phyloP scores from a whole-genome alignment of 2,113 vertebrate genomes.

The Psittacara wagleri region DNA sequence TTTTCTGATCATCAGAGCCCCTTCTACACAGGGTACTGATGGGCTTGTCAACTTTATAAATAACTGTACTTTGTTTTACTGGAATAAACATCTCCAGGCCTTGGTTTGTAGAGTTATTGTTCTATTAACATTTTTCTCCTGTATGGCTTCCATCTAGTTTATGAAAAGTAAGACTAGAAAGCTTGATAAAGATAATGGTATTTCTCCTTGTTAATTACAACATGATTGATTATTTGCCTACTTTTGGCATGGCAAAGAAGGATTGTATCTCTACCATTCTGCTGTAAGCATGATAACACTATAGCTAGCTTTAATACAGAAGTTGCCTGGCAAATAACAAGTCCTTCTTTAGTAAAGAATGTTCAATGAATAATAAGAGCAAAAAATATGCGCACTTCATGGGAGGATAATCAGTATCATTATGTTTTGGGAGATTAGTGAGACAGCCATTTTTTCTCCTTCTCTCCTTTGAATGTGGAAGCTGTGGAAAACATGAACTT shows the following conservation, averaged over 20 bases:
- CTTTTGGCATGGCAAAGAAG: not conserved
- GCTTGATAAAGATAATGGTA: not conserved
- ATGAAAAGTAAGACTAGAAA: not conserved
- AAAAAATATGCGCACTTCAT: not conserved
- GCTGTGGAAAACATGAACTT: not conserved
- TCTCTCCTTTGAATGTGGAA: not conserved
- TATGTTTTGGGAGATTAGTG: not conserved
- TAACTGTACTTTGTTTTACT: not conserved
- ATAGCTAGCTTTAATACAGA: not conserved
- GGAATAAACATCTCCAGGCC: not conserved
- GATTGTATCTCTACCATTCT: not conserved
- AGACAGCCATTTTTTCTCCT: not conserved
- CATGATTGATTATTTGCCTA: not conserved
- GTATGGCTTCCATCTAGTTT: not conserved
- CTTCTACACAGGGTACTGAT: not conserved
- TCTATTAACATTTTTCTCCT: not conserved
- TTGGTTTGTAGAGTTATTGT: not conserved
- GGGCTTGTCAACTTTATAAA: not conserved
- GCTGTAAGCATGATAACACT: not conserved
- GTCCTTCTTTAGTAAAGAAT: not conserved
- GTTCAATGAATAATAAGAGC: not conserved
- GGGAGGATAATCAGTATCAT: not conserved
- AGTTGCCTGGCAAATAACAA: not conserved
- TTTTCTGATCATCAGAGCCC: conserved; percentile 48
- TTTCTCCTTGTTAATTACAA: conserved; percentile 7